A percentile compares a stretch with the other conserved stretches of the same genome.
These are phyloP conservation scores for Proterorhinus semilunaris DNA, from an alignment of 2,113 vertebrate genomes.

Conservation along the genomic window DNA sequence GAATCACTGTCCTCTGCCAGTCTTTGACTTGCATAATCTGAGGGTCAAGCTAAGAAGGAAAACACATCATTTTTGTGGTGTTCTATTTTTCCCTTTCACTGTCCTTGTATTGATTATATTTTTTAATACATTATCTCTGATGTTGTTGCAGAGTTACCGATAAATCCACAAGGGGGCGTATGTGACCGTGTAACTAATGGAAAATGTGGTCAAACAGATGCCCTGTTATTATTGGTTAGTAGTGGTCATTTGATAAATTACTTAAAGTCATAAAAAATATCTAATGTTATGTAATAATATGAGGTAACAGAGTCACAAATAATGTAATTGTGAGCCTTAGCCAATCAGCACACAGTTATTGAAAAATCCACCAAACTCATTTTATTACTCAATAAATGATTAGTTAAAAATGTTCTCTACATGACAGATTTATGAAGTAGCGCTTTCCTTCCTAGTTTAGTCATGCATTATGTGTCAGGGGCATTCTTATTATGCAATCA, in stretches of 20 bases:
- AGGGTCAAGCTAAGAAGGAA: conserved; percentile 83
- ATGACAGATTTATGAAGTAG: not conserved
- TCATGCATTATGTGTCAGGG: conserved; percentile 11
- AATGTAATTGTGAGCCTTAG: not conserved
- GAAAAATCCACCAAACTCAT: not conserved
- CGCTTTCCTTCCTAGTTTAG: not conserved
- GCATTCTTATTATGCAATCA: conserved; percentile 30
- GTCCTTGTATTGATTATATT: conserved; percentile 3
- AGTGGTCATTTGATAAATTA: no score
- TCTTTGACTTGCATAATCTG: conserved; percentile 92
- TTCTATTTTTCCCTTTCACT: not conserved
- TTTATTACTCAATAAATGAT: not conserved
- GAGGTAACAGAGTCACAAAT: not conserved
- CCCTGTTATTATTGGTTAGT: not conserved
- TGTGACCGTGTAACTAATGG: conserved; percentile 8
- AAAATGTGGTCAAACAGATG: not conserved
- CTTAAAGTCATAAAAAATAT: not conserved
- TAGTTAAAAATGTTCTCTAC: not conserved
- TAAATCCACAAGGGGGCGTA: conserved; percentile 57
- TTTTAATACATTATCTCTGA: conserved; percentile 46
- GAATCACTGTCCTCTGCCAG: conserved; percentile 93
- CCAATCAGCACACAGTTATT: not conserved
- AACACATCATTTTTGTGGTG: not conserved
- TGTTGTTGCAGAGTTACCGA: conserved; percentile 1
- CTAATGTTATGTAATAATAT: not conserved